Conservation (phyloP, 2,888 invertebrate species). For the Microchrysa polita region DNA sequence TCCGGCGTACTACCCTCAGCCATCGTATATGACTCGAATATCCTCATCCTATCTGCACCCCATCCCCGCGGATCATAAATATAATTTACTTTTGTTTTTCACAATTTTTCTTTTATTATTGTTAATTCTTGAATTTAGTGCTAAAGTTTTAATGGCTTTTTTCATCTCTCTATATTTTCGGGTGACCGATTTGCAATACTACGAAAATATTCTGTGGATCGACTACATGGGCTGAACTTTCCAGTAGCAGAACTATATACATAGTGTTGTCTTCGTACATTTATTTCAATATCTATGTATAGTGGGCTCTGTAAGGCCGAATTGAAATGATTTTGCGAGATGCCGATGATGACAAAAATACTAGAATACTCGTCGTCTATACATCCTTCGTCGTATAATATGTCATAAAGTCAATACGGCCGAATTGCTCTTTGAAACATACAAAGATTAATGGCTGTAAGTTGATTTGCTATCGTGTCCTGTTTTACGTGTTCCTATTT, state of each 20-base stretch:
- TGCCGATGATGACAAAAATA: conserved; percentile 33
- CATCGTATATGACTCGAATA: neutral
- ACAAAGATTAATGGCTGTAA: conserved; percentile 43
- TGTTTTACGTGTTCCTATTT: too few relatives aligned
- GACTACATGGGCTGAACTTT: neutral
- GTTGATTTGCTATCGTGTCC: conserved; percentile 30
- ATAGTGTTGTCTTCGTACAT: too few relatives aligned
- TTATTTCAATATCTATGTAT: too few relatives aligned
- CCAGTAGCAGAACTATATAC: too few relatives aligned
- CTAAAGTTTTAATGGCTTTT: conserved; percentile 45
- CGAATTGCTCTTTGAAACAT: conserved; percentile 25
- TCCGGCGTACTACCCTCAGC: too few relatives aligned
- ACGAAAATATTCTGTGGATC: too few relatives aligned
- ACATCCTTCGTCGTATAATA: too few relatives aligned
- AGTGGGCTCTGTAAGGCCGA: too few relatives aligned
- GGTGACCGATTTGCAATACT: too few relatives aligned
- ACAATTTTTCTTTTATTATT: conserved; percentile 43
- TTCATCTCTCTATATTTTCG: conserved; percentile 3
- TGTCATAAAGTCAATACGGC: conserved; percentile 43
- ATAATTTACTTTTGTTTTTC: conserved; percentile 41
- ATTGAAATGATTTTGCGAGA: neutral
- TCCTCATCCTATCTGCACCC: neutral
- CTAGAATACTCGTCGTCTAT: too few relatives aligned
- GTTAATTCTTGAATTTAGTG: conserved; percentile 45
- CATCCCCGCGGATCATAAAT: neutral